Percentiles rank a stretch among this genome's conserved stretches.
These are phyloP conservation scores for Tachycineta bicolor DNA, from an alignment of 2,113 vertebrate species.

Conservation along the genomic window DNA sequence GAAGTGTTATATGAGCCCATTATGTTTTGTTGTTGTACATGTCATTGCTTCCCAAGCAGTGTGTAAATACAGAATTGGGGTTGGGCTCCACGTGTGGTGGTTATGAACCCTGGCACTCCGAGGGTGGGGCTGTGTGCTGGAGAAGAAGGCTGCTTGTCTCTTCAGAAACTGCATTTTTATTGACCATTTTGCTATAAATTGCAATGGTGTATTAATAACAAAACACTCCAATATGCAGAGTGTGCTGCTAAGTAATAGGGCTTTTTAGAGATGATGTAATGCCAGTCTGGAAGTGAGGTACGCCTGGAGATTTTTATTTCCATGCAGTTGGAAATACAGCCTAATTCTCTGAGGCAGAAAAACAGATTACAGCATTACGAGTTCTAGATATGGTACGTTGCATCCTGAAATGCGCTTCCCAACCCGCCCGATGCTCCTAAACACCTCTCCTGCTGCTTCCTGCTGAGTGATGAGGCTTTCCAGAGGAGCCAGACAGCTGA, in stretches of 20 bases:
- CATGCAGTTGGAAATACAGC: slow-evolving; percentile 3
- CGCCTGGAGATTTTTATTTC: neutral
- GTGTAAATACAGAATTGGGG: neutral
- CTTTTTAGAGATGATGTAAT: slow-evolving; percentile 27
- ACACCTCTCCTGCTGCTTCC: slow-evolving; percentile 27
- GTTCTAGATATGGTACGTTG: slow-evolving; percentile 3
- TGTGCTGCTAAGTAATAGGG: neutral
- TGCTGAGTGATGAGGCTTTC: slow-evolving; percentile 50
- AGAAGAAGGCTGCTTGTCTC: neutral
- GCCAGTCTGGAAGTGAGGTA: neutral
- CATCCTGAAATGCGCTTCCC: slow-evolving; percentile 53
- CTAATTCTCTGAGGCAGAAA: neutral
- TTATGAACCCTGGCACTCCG: neutral
- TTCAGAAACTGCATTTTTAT: neutral
- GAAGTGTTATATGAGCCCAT: neutral
- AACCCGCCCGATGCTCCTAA: slow-evolving; percentile 5
- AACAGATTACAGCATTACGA: neutral
- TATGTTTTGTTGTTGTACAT: neutral
- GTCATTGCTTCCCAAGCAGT: neutral
- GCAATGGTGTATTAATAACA: neutral
- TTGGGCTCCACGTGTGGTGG: neutral
- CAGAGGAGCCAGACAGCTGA: slow-evolving; percentile 53
- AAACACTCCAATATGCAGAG: neutral
- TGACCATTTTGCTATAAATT: neutral
- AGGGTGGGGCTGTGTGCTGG: neutral